Base-by-base conservation (phyloP, 2,113 vertebrate species). In the Mus pahari region DNA sequence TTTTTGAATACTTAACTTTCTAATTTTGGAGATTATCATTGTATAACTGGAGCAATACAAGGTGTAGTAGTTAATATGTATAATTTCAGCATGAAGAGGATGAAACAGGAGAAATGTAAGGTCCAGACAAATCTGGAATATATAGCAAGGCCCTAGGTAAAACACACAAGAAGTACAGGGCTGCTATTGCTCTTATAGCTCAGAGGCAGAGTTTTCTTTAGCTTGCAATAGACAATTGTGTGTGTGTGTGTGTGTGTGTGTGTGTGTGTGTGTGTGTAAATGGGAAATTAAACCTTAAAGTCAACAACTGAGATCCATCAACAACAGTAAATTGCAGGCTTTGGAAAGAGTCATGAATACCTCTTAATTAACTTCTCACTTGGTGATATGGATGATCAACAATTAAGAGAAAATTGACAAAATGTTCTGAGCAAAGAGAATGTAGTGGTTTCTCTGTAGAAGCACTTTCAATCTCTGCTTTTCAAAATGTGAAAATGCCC, bases 1-100 rank as follows among this genome's bases (percentile, higher is more conserved):
- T 90, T 64, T 92, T 90, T 92, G 20, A 73, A 53, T 90, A 71
- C 14, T 64, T 71, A 84, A 31, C 3, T 81, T 62, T 89, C 58
- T 17, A 7, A 71, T 58, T 64, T 48, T 55, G 1, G 7, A 14
- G 42, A 33, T 96, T 79, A 53, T 42, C 28, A 17, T 19, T 93
- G 24, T 42, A 73, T 55, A 73, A 58, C 12, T 58, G 36, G 2
- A n/a, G 19, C 12, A 36, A 16, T 4, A 10, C 12, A 36, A 16
- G 7, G 11, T 70, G 0, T 53, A 13, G 20, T 70, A 22, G 3
- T 0, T 1, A 22, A 16, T 5, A 24, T 11, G 8, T 58, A 19
- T 73, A 42, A 73, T 42, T 14, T 26, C n/a, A 89, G 4, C 9
- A 60, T 39, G 0, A 31, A 33, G 26, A 74, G 13, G 4, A 19